These are phyloP conservation scores for Speoplatyrhinus poulsoni DNA, from an alignment of 2,113 vertebrate genomes.

Conservation along the genomic window DNA sequence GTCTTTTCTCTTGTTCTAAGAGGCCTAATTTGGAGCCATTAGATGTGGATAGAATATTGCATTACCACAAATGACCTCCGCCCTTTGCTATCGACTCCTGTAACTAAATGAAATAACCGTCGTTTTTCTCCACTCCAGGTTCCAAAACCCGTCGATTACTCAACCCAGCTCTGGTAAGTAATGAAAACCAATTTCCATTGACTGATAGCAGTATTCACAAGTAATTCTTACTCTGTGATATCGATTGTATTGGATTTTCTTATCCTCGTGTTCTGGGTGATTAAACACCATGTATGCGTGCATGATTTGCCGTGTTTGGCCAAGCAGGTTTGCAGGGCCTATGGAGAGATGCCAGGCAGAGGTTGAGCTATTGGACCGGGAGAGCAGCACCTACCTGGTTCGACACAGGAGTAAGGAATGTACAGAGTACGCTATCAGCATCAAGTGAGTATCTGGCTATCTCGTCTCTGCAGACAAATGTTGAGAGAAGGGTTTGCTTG, in stretches of 20 bases:
- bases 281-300: neutral
- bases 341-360: constrained; percentile 93
- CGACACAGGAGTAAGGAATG: constrained; percentile 89
- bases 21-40: constrained; percentile 52
- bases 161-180: constrained; percentile 87
- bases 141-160: constrained; percentile 93
- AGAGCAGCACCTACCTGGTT: constrained; percentile 90
- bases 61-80: constrained; percentile 45
- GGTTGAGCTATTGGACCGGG: constrained; percentile 85
- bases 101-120: constrained; percentile 48
- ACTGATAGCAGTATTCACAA: constrained; percentile 24
- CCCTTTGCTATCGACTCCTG: constrained; percentile 32
- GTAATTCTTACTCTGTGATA: constrained; percentile 18
- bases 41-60: constrained; percentile 52
- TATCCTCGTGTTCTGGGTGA: neutral
- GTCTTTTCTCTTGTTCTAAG: constrained; percentile 19
- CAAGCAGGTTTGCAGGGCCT: constrained; percentile 88
- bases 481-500: constrained; percentile 11
- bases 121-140: constrained; percentile 75
- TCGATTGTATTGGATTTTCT: constrained; percentile 28
- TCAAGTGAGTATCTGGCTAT: constrained; percentile 85
- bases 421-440: constrained; percentile 93
- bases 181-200: constrained; percentile 29
- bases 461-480: constrained; percentile 13
- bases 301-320: constrained; percentile 24